Percentiles rank a stretch among this genome's conserved stretches.
Evolutionary conservation across 2,888 invertebrate genomes (phyloP).

Genomic region (Leucania comma): DNA sequence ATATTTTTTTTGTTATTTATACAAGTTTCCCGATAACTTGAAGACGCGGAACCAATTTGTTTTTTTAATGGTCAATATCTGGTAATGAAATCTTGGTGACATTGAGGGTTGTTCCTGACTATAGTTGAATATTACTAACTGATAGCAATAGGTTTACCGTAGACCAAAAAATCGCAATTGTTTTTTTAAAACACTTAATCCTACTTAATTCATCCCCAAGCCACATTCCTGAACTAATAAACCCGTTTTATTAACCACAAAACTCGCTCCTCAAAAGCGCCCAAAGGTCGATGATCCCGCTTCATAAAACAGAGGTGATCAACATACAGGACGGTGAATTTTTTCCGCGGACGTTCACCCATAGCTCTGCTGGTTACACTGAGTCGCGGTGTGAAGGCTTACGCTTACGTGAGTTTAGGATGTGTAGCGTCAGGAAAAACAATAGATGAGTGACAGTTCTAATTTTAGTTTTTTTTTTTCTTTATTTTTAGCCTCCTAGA

Average conservation of each 20-base stretch:
- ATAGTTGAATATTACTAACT: no score
- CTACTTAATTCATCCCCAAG: not conserved
- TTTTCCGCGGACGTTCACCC: conserved; percentile 48
- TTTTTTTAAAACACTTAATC: no score
- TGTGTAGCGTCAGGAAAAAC: conserved; percentile 59
- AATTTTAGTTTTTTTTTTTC: conserved; percentile 13
- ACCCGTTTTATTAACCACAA: not conserved
- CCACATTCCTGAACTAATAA: conserved; percentile 8
- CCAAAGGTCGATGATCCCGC: conserved; percentile 29
- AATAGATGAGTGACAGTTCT: not conserved
- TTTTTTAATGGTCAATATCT: no score
- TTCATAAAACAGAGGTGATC: conserved; percentile 45
- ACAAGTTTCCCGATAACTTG: no score
- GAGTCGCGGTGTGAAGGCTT: conserved; percentile 56
- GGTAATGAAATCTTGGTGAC: no score
- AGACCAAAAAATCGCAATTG: no score
- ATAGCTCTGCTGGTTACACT: conserved; percentile 47
- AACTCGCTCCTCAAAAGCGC: conserved; percentile 10
- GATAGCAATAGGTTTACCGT: no score
- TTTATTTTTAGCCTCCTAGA: no score
- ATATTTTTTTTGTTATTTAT: no score
- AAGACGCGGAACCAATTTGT: no score
- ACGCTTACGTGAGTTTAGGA: conserved; percentile 69
- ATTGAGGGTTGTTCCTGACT: no score
- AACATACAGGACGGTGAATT: conserved; percentile 36